Evolutionary conservation across 2,888 invertebrate genomes (phyloP).

Genomic region (Branchinecta sandiegonensis): DNA sequence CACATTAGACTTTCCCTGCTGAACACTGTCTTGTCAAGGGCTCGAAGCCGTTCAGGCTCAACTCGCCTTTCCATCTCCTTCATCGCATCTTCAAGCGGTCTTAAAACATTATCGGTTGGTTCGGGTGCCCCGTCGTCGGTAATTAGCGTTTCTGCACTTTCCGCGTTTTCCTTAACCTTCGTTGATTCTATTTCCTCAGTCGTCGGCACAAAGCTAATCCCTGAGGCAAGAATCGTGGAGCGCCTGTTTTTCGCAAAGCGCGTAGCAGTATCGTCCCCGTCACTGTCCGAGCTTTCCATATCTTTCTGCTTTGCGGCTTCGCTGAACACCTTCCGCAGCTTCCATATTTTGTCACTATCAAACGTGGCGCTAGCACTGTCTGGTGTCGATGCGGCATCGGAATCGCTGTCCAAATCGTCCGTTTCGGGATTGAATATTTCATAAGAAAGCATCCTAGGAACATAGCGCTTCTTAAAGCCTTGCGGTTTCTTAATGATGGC

Average conservation of each 20-base stretch:
- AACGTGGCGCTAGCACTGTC: constrained; percentile 36
- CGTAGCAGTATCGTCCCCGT: constrained; percentile 12
- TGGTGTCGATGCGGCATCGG: constrained; percentile 70
- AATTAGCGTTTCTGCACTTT: not conserved
- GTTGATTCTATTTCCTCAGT: not conserved
- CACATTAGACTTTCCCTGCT: not conserved
- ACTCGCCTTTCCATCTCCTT: constrained; percentile 1
- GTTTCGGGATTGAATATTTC: constrained; percentile 80
- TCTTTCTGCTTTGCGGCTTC: constrained; percentile 11
- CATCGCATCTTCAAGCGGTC: constrained; percentile 2
- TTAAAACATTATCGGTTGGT: not conserved
- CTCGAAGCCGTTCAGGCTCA: not conserved
- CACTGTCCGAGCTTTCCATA: constrained; percentile 15
- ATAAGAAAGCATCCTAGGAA: constrained; percentile 59
- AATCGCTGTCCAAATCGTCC: constrained; percentile 78
- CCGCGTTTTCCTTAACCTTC: not conserved
- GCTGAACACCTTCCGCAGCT: not conserved
- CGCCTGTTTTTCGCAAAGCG: constrained; percentile 11
- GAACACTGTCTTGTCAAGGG: not conserved
- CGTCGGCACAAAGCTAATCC: not conserved
- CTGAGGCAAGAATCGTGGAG: constrained; percentile 6
- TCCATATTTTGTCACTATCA: constrained; percentile 11
- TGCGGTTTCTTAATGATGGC: constrained; percentile 38
- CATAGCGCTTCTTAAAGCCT: constrained; percentile 27
- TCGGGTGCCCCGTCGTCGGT: not conserved